Base-by-base conservation (phyloP, 2,797 vertebrate genomes). In the Arremon brunneinucha region DNA sequence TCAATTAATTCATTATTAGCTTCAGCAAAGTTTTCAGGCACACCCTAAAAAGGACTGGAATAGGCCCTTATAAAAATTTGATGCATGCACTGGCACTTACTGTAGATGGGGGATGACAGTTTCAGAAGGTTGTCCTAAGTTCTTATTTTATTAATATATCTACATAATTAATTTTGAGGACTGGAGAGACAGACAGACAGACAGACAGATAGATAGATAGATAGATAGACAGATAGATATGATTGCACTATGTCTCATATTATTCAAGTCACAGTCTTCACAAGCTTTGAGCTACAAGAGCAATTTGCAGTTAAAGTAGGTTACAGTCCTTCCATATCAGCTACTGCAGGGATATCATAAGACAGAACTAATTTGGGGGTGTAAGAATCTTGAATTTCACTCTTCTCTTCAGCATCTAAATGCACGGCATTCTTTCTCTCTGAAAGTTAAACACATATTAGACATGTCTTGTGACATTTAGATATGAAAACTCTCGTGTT, bases 211-310 rank as follows among this genome's bases (percentile, higher is more conserved):
- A 41, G 19, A 16, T 8, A 19, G 32, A 49, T 12, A 41, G 27
- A 52, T 11, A 50, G 27, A 50, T 18, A 49, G 24, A 49, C 9
- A 65, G 18, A 17, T 7, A 49, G 37, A 50, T 23, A 41, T 9
- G 5, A 39, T 41, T 23, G 7, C 2, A 22, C 32, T 8, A 0
- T 35, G 20, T 37, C 24, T 56, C 34, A 32, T 32, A 22, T 3
- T 35, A 28, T 53, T 78, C 3, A 1, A 64, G 50, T 13, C 18
- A 72, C 8, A 30, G 3, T 28, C 69, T 70, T 72, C 10, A 50
- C 12, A 69, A 64, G 8, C 11, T 71, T 87, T 60, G 41, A 80
- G 16, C 24, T 49, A 24, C 21, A 22, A 55, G 13, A 65, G 12
- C 6, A 79, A 65, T 71, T 49, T 83, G 17, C 30, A 41, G 27